Evolutionary conservation across 2,113 vertebrate species (phyloP), one percentile per base, ranked within the genome.

Genomic region (Fregetta grallaria): DNA sequence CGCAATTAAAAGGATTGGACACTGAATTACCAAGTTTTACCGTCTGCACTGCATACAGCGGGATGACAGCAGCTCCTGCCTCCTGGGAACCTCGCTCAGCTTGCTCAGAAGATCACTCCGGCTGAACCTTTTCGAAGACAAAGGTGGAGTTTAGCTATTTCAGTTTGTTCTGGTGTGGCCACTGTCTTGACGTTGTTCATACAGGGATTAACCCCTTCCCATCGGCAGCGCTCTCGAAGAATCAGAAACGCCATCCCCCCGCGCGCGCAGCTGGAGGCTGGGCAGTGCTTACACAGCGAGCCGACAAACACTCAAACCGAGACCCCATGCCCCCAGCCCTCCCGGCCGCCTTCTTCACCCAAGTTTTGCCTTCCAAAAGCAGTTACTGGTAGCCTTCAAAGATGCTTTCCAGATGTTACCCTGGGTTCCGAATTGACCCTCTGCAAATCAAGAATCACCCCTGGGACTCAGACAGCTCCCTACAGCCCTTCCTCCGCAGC

Each of bases 11-110:
- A 82, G 49, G 30, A 9, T 0, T 1, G 7, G 18, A 20, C 30
- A 10, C 49, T 13, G 71, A 62, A 22, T 3, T 4, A 15, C 34
- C 44, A 4, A 20, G 62, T 7, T 47, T 40, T 23, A 17, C 32
- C 1, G 0, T 5, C 23, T 4, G 29, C 59, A 5, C 53, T n/a
- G n/a, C 0, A 4, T 4, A 1, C 19, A 4, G 66, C 0, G 13
- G 62, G 61, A 20, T 3, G 30, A 9, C 36, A 88, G 79, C 88
- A 66, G 82, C 74, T 75, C 61, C 52, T 1, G 2, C 44, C 22
- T n/a, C 68, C 77, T 4, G 0, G 0, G 0, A 44, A 34, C 40
- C 56, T n/a, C 1, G 1, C 55, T 40, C 61, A 34, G 61, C 44
- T 11, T 17, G 27, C 71, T 73, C 68, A 23, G n/a, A 19, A 15